Evolutionary conservation across 1,140 invertebrate species (phyloP).

Genomic region (Propsilocerus akamusi): DNA sequence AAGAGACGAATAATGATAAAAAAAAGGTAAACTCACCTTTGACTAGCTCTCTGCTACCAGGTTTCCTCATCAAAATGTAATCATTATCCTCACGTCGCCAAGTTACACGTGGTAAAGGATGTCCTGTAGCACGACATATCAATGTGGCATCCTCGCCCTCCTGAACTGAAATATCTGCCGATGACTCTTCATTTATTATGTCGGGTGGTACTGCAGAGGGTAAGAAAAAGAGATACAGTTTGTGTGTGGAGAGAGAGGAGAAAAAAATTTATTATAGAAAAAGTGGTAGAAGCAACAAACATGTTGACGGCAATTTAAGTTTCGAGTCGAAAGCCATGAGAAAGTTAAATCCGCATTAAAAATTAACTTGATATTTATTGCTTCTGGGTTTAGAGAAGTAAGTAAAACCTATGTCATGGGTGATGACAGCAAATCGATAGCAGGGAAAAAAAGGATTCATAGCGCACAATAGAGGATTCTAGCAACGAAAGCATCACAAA

Average conservation of each 20-base stretch:
- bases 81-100: slow-evolving; percentile 52
- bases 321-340: background rate
- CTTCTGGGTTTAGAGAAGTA: background rate
- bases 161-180: slow-evolving; percentile 52
- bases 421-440: slow-evolving; percentile 2
- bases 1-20: background rate
- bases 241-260: no score
- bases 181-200: slow-evolving; percentile 56
- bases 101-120: slow-evolving; percentile 46
- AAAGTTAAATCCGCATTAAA: slow-evolving; percentile 3
- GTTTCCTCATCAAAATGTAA: slow-evolving; percentile 42
- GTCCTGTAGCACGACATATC: slow-evolving; percentile 56
- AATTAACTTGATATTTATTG: slow-evolving; percentile 4
- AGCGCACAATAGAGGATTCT: no score
- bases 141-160: slow-evolving; percentile 67
- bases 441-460: no score
- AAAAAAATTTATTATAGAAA: background rate
- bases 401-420: background rate
- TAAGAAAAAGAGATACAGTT: slow-evolving; percentile 4
- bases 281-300: background rate
- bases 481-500: no score
- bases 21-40: slow-evolving; percentile 29
- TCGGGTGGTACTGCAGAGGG: slow-evolving; percentile 47
- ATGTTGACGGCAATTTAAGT: background rate
- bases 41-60: slow-evolving; percentile 35